A percentile compares a stretch with the other conserved stretches of the same genome.
phyloP scores from a whole-genome alignment of 2,797 vertebrate species.

The Anomalospiza imberbis region DNA sequence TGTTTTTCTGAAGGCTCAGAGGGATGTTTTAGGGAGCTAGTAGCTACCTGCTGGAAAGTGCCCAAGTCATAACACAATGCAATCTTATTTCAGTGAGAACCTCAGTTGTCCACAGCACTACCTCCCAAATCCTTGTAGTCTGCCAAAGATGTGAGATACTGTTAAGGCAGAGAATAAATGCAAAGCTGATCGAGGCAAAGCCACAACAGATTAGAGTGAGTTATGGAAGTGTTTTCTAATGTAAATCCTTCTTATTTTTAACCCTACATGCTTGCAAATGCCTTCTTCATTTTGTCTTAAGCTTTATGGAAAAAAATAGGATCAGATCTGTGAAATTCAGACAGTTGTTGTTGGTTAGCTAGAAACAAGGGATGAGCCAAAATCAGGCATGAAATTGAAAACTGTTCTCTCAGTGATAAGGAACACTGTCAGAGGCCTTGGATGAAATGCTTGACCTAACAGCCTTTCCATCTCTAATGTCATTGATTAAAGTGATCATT shows the following conservation, averaged over 20 bases:
- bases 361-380: background rate
- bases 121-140: background rate
- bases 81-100: background rate
- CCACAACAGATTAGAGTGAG: background rate
- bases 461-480: background rate
- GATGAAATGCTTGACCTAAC: background rate
- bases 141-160: background rate
- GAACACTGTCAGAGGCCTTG: background rate
- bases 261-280: background rate
- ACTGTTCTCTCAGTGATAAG: slow-evolving; percentile 5
- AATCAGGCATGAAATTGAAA: slow-evolving; percentile 51
- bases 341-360: background rate
- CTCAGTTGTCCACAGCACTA: background rate
- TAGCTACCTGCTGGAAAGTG: background rate
- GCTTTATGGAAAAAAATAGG: background rate
- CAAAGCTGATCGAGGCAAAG: background rate
- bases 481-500: slow-evolving; percentile 8
- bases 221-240: background rate
- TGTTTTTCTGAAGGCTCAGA: background rate
- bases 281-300: background rate
- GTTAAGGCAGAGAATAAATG: background rate
- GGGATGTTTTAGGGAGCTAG: background rate
- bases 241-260: background rate
- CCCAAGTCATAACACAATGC: background rate
- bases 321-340: slow-evolving; percentile 2